These are phyloP conservation scores for Acanthochromis polyacanthus DNA, from an alignment of 2,113 vertebrate genomes.

Conservation along the genomic window DNA sequence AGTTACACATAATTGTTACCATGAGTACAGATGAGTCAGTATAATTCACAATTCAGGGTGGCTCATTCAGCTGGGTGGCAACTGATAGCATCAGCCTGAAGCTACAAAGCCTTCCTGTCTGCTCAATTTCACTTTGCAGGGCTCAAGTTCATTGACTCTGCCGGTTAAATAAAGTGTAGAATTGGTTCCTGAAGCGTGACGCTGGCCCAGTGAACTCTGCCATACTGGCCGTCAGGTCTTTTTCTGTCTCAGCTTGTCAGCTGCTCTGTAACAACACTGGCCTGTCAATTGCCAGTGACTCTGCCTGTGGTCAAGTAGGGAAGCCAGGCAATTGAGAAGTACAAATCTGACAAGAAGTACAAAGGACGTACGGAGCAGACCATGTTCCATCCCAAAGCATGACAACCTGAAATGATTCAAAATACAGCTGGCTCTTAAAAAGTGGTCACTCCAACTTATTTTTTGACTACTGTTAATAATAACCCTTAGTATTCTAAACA, in stretches of 20 bases:
- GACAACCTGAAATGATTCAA: neutral
- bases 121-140: constrained; percentile 58
- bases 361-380: neutral
- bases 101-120: constrained; percentile 42
- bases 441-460: too few species aligned
- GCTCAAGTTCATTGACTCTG: constrained; percentile 47
- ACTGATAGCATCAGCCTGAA: constrained; percentile 40
- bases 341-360: constrained; percentile 7
- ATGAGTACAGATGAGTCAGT: constrained; percentile 54
- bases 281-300: constrained; percentile 36
- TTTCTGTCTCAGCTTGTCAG: constrained; percentile 47
- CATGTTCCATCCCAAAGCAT: neutral
- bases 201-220: constrained; percentile 53
- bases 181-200: constrained; percentile 54
- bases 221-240: constrained; percentile 23
- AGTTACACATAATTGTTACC: constrained; percentile 71
- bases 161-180: constrained; percentile 66
- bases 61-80: constrained; percentile 47
- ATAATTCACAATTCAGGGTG: constrained; percentile 33
- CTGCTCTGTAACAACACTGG: constrained; percentile 40
- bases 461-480: too few species aligned
- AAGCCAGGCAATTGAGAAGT: neutral
- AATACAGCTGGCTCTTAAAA: too few species aligned
- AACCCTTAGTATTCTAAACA: too few species aligned
- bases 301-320: constrained; percentile 22